A percentile compares a stretch with the other conserved stretches of the same genome.
Conservation (phyloP, 2,113 vertebrate species). For the Python bivittatus region DNA sequence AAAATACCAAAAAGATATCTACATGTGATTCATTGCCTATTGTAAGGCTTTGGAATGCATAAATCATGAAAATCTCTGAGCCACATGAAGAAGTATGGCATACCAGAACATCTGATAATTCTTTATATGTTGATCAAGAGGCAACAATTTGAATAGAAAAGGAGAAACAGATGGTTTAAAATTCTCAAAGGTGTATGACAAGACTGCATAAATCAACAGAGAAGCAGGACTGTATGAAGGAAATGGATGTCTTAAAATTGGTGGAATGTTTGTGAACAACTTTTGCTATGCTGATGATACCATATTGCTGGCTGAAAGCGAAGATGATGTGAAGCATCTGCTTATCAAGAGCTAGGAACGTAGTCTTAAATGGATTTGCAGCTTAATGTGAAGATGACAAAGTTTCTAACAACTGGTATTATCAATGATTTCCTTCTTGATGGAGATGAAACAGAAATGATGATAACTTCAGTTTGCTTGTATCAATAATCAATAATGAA, state of each 20-base stretch:
- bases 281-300: not conserved
- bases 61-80: not conserved
- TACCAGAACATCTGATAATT: not conserved
- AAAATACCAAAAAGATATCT: not conserved
- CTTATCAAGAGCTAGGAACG: not conserved
- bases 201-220: not conserved
- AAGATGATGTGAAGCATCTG: not conserved
- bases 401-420: not conserved
- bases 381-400: not conserved
- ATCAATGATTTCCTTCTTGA: not conserved
- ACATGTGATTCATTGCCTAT: not conserved
- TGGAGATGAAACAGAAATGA: not conserved
- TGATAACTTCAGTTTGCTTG: not conserved
- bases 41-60: not conserved
- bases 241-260: not conserved
- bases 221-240: not conserved
- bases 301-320: not conserved
- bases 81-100: not conserved
- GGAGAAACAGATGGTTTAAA: not conserved
- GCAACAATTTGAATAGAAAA: not conserved
- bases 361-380: not conserved
- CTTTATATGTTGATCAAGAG: not conserved
- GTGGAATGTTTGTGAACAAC: not conserved
- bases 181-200: not conserved
- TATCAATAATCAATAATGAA: not conserved